Evolutionary conservation across 2,888 invertebrate species (phyloP).

Genomic region (Acanthosepion lycidas): DNA sequence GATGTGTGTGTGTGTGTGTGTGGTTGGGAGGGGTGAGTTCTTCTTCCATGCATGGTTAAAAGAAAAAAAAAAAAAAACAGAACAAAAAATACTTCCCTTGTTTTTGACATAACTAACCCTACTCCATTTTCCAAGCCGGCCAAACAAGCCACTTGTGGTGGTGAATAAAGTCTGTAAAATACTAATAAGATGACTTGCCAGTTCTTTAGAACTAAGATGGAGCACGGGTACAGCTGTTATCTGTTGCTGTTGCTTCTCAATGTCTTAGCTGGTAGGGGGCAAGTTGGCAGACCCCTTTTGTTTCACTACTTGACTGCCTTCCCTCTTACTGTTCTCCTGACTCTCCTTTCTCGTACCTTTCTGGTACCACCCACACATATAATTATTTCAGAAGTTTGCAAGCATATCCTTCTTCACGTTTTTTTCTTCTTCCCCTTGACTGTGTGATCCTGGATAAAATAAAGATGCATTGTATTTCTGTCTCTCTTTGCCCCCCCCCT

Average conservation of each 20-base stretch:
- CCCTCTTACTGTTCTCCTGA: background rate
- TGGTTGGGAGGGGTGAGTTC: background rate
- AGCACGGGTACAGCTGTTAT: background rate
- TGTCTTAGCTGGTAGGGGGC: background rate
- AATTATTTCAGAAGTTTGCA: background rate
- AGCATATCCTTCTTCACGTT: background rate
- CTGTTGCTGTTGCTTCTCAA: background rate
- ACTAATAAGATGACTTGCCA: background rate
- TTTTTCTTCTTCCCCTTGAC: background rate
- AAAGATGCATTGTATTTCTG: background rate
- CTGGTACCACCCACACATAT: background rate
- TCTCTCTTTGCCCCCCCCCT: background rate
- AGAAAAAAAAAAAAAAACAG: background rate
- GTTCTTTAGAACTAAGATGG: background rate
- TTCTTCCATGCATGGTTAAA: background rate
- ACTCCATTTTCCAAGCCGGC: background rate
- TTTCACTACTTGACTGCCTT: background rate
- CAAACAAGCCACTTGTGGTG: constrained; percentile 33
- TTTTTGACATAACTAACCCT: background rate
- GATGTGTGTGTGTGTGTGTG: background rate
- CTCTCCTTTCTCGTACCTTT: background rate
- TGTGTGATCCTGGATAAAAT: background rate
- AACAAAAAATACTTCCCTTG: background rate
- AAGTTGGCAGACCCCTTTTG: background rate
- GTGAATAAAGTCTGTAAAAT: background rate